These are phyloP conservation scores for Artemisiospiza belli DNA, from an alignment of 2,113 vertebrate species.

Conservation along the genomic window DNA sequence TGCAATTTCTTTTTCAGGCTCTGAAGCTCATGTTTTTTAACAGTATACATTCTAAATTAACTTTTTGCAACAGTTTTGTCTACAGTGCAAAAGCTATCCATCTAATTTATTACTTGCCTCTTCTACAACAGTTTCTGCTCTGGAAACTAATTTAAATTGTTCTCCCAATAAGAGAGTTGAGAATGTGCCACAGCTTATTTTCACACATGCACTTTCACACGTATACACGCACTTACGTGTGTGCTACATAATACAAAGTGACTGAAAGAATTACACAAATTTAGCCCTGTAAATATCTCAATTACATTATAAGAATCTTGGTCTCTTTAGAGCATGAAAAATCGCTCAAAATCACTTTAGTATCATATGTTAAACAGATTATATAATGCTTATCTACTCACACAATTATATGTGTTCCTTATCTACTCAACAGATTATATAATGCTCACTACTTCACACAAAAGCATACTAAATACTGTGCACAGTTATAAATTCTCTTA, in stretches of 20 bases:
- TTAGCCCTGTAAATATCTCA: slow-evolving; percentile 34
- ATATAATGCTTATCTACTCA: slow-evolving; percentile 25
- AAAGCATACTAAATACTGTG: slow-evolving; percentile 22
- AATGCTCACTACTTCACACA: slow-evolving; percentile 34
- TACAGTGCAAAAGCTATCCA: slow-evolving; percentile 14
- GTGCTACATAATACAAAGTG: background rate
- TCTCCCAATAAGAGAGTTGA: slow-evolving; percentile 2
- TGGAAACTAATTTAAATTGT: background rate
- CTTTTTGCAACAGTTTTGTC: slow-evolving; percentile 32
- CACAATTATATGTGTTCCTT: too few species aligned
- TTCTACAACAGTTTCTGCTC: background rate
- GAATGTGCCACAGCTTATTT: slow-evolving; percentile 33
- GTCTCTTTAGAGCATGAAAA: background rate
- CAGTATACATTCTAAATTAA: slow-evolving; percentile 22
- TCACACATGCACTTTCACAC: background rate
- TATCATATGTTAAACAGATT: background rate
- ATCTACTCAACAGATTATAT: slow-evolving; percentile 12
- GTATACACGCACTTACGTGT: background rate
- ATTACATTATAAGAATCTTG: background rate
- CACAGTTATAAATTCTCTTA: slow-evolving; percentile 20
- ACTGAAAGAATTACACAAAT: background rate
- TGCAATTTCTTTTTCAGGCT: background rate
- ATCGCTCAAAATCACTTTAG: background rate
- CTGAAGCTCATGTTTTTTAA: background rate
- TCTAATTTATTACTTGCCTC: slow-evolving; percentile 48